These are phyloP conservation scores for Meandrusa payeni DNA, from an alignment of 2,888 invertebrate genomes.

Conservation along the genomic window DNA sequence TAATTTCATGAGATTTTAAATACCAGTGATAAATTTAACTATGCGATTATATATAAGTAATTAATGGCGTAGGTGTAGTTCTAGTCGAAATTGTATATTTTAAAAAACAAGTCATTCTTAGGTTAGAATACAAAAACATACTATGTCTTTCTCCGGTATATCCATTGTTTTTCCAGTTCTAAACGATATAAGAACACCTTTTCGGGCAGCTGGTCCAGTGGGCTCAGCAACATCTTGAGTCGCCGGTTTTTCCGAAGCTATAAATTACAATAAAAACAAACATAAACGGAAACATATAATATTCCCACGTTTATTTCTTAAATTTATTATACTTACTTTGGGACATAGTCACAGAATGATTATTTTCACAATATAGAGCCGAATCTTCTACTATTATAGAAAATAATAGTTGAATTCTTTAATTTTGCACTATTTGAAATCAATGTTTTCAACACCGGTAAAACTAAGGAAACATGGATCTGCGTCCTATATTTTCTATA, in stretches of 20 bases:
- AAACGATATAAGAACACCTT: conserved; percentile 90
- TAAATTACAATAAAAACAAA: conserved; percentile 29
- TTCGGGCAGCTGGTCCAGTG: conserved; percentile 88
- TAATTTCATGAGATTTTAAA: too few relatives aligned
- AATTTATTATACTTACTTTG: conserved; percentile 50
- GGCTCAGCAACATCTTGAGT: conserved; percentile 83
- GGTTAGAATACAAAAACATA: conserved; percentile 73
- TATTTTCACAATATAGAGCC: too few relatives aligned
- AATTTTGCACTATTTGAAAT: too few relatives aligned
- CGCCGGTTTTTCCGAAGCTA: conserved; percentile 68
- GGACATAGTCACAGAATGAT: too few relatives aligned
- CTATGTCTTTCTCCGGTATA: conserved; percentile 92
- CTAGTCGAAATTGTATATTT: too few relatives aligned
- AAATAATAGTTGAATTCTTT: too few relatives aligned
- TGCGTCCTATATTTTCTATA: too few relatives aligned
- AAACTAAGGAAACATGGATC: too few relatives aligned
- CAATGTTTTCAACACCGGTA: too few relatives aligned
- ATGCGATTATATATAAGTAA: conserved; percentile 18
- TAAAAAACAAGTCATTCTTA: too few relatives aligned
- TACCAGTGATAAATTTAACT: too few relatives aligned
- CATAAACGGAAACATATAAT: not conserved
- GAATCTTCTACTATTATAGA: too few relatives aligned
- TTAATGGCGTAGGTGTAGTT: conserved; percentile 22
- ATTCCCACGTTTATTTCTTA: not conserved
- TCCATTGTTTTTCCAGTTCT: conserved; percentile 91